Conservation (phyloP, 2,888 invertebrate genomes). For the Drosophila emarginata region DNA sequence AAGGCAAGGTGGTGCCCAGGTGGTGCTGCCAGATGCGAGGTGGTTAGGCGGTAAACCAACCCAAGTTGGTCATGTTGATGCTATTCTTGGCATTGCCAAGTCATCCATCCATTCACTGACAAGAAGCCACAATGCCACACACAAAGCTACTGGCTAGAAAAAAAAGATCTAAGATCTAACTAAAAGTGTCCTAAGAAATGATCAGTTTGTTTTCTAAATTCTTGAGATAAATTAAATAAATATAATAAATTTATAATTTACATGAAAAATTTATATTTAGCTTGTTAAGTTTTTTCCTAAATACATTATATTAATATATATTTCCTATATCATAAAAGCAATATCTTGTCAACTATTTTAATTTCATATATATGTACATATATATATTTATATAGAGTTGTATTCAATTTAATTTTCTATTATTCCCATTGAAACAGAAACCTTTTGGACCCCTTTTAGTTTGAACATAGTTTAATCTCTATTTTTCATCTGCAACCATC, state of each 20-base stretch:
- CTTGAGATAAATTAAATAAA: too few species aligned
- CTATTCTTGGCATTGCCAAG: neutral
- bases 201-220: too few species aligned
- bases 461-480: neutral
- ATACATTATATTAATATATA: too few species aligned
- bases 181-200: neutral
- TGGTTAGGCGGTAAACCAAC: neutral
- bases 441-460: neutral
- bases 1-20: slow-evolving; percentile 1
- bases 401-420: too few species aligned
- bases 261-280: too few species aligned
- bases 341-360: too few species aligned
- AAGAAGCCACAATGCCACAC: slow-evolving; percentile 3
- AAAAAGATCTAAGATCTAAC: neutral
- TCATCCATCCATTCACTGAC: neutral
- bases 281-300: too few species aligned
- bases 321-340: too few species aligned
- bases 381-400: too few species aligned
- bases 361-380: too few species aligned
- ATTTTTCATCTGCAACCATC: neutral
- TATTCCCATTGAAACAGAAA: too few species aligned
- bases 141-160: neutral
- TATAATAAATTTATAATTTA: too few species aligned
- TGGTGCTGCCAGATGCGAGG: neutral
- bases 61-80: neutral